These are phyloP conservation scores for Asarcornis scutulata DNA, from an alignment of 2,113 vertebrate genomes.

Conservation along the genomic window DNA sequence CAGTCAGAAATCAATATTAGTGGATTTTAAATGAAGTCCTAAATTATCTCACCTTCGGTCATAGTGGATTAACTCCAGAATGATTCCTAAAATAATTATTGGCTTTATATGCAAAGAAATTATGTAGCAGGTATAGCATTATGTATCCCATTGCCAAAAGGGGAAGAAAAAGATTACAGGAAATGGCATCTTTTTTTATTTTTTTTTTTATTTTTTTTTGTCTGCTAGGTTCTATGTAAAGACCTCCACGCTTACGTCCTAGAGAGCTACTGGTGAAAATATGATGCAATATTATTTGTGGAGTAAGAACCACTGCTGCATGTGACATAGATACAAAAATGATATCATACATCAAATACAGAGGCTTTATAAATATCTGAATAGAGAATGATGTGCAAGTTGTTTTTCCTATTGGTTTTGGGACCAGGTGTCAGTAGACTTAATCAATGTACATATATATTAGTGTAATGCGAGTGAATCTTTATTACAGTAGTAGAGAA, in stretches of 20 bases:
- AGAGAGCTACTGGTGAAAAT: not conserved
- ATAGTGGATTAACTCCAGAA: slow-evolving; percentile 22
- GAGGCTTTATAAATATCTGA: not conserved
- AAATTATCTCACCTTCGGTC: slow-evolving; percentile 20
- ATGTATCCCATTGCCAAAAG: not conserved
- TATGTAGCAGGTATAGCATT: not conserved
- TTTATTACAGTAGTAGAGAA: not conserved
- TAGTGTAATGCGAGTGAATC: not conserved
- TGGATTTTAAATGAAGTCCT: slow-evolving; percentile 42
- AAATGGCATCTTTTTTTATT: not conserved
- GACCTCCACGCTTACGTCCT: not conserved
- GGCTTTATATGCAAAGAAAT: not conserved
- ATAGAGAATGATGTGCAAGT: not conserved
- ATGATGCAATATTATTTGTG: not conserved
- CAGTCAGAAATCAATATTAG: slow-evolving; percentile 25
- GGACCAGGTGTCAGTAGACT: not conserved
- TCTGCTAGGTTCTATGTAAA: not conserved
- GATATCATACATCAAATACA: not conserved
- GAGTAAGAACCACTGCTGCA: not conserved
- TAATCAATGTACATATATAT: not conserved
- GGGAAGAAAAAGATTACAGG: not conserved
- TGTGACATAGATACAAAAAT: not conserved
- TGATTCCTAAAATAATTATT: not conserved
- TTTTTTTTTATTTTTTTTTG: not conserved
- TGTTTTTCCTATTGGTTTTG: not conserved